Percentiles rank a stretch among this genome's conserved stretches.
phyloP scores from a whole-genome alignment of 1,140 invertebrate species.

The Penaeus vannamei region DNA sequence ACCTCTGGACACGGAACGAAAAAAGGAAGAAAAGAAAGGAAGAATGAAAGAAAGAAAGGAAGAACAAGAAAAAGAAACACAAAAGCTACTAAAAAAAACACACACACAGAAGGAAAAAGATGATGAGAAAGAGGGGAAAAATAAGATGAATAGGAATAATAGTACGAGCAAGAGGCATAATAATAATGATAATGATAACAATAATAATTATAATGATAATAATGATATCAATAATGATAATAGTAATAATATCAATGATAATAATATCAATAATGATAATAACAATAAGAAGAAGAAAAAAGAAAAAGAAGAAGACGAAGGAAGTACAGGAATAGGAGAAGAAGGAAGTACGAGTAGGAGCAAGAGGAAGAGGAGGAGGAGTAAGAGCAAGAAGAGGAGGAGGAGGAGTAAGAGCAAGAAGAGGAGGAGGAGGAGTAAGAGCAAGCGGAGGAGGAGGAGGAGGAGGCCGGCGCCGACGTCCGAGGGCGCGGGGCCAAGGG shows the following conservation, averaged over 20 bases:
- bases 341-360: background rate
- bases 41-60: background rate
- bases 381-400: background rate
- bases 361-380: background rate
- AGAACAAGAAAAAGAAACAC: background rate
- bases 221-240: no score
- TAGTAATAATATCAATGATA: no score
- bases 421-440: background rate
- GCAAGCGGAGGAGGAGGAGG: background rate
- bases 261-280: no score
- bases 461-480: background rate
- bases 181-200: no score
- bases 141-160: conserved; percentile 28
- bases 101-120: background rate
- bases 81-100: background rate
- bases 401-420: background rate
- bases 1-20: no score
- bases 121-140: background rate
- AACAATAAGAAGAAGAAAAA: background rate
- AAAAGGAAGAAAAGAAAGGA: no score
- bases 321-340: background rate
- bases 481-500: background rate
- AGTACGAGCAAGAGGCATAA: background rate
- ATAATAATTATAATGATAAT: no score
- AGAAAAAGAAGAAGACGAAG: background rate